phyloP scores from a whole-genome alignment of 2,113 vertebrate genomes.

The Pantherophis guttatus region DNA sequence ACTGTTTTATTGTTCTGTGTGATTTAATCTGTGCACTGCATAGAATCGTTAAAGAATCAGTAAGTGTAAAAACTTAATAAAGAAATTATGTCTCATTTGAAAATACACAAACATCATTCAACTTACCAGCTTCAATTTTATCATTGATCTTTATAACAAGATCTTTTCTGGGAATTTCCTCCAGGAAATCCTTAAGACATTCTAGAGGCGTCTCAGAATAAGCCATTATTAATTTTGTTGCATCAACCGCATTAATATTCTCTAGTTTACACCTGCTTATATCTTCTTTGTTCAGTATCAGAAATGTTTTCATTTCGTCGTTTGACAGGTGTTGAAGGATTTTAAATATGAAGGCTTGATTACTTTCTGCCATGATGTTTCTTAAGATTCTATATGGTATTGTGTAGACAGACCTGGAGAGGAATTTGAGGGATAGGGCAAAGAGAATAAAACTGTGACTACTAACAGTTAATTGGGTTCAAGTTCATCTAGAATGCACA shows the following conservation, averaged over 20 bases:
- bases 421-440: background rate
- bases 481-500: background rate
- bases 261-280: fast-evolving
- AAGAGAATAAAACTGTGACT: background rate
- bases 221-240: fast-evolving
- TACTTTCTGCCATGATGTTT: background rate
- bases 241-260: fast-evolving
- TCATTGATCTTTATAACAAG: background rate
- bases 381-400: background rate
- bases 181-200: fast-evolving
- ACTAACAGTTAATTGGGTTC: background rate
- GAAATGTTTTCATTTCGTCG: fast-evolving
- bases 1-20: background rate
- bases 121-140: background rate
- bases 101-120: background rate
- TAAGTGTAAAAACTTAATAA: background rate
- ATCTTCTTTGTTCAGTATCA: no score
- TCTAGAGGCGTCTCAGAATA: fast-evolving
- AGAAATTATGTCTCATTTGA: background rate
- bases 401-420: background rate
- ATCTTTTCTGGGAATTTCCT: background rate
- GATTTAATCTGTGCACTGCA: background rate
- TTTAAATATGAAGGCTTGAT: background rate
- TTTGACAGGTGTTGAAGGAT: background rate
- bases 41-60: background rate